These are phyloP conservation scores for Rostratula benghalensis DNA, from an alignment of 2,113 vertebrate genomes.

Conservation along the genomic window DNA sequence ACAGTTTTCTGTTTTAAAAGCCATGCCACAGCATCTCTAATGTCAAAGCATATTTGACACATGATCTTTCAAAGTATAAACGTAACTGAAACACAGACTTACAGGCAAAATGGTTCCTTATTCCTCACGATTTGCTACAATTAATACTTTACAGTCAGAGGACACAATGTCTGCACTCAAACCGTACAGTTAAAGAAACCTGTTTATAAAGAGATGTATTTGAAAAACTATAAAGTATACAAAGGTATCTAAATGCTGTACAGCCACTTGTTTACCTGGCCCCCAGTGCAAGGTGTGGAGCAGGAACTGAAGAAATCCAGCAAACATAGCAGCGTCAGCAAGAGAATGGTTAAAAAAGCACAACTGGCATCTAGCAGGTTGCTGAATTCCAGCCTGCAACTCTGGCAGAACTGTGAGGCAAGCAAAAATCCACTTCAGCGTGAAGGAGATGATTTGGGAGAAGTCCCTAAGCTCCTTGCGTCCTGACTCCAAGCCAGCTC, in stretches of 20 bases:
- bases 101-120: conserved; percentile 54
- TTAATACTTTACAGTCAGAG: background rate
- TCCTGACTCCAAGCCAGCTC: conserved; percentile 58
- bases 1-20: conserved; percentile 1
- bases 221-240: background rate
- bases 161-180: background rate
- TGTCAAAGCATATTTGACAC: background rate
- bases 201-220: background rate
- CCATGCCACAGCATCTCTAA: background rate
- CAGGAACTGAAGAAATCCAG: conserved; percentile 78
- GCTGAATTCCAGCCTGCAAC: conserved; percentile 58
- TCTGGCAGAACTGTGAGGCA: conserved; percentile 41
- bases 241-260: background rate
- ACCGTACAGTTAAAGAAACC: background rate
- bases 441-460: conserved; percentile 4
- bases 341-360: conserved; percentile 59
- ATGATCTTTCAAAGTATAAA: conserved; percentile 9
- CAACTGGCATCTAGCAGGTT: conserved; percentile 60
- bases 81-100: background rate
- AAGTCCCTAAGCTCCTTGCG: conserved; percentile 40
- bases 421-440: conserved; percentile 41
- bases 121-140: background rate
- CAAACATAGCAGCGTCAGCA: conserved; percentile 74
- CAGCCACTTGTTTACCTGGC: conserved; percentile 76
- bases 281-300: conserved; percentile 72